Evolutionary conservation across 2,888 invertebrate species (phyloP).

Genomic region (Drosophila phalerata): DNA sequence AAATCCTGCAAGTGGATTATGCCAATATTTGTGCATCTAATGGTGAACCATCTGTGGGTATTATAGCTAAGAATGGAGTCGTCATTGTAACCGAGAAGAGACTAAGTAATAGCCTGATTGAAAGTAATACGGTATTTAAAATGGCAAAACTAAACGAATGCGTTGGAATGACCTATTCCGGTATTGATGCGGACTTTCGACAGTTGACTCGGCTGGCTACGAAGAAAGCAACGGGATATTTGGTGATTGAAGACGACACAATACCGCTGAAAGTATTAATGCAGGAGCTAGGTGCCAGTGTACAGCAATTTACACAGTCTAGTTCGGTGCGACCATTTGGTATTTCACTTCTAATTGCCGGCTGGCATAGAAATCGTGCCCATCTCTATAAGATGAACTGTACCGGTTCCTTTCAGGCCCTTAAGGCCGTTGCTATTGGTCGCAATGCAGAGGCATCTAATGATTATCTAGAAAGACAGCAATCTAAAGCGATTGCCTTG

Average conservation of each 20-base stretch:
- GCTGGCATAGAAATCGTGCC: not conserved
- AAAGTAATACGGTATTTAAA: not conserved
- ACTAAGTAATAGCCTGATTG: not conserved
- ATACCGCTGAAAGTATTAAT: not conserved
- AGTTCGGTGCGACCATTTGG: slow-evolving; percentile 15
- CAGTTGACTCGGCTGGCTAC: not conserved
- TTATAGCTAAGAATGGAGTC: not conserved
- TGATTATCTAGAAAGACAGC: not conserved
- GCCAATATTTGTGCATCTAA: not conserved
- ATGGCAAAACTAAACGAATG: not conserved
- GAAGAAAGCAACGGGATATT: not conserved
- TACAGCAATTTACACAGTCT: slow-evolving; percentile 16
- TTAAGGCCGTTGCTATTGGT: not conserved
- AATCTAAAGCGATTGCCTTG: not conserved
- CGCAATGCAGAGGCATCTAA: not conserved
- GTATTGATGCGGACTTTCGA: slow-evolving; percentile 1
- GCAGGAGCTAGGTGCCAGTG: not conserved
- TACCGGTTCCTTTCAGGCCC: not conserved
- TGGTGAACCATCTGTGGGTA: not conserved
- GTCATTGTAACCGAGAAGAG: not conserved
- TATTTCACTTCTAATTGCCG: not conserved
- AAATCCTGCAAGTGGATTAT: not conserved
- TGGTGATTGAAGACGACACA: not conserved
- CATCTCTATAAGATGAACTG: slow-evolving; percentile 7
- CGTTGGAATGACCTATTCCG: not conserved